Conservation (phyloP, 2,113 vertebrate species). For the Oncorhynchus keta region DNA sequence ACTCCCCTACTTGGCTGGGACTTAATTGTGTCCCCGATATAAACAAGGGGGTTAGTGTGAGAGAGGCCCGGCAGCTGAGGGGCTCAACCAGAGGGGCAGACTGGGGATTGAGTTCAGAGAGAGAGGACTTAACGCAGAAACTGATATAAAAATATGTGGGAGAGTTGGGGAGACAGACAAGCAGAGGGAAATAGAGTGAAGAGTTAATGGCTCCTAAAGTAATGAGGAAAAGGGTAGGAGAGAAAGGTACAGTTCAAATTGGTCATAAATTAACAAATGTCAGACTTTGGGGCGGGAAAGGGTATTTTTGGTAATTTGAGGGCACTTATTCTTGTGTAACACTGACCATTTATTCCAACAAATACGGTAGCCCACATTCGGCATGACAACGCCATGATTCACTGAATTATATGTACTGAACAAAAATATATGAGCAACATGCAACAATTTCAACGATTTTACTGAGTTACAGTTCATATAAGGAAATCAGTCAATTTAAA, state of each 20-base stretch:
- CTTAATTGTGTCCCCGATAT: constrained; percentile 86
- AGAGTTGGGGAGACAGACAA: constrained; percentile 51
- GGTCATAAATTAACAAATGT: no score
- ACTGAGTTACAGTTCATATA: no score
- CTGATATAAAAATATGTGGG: constrained; percentile 68
- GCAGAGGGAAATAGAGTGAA: constrained; percentile 5
- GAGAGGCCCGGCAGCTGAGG: constrained; percentile 85
- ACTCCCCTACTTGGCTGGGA: constrained; percentile 83
- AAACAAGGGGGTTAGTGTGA: constrained; percentile 93
- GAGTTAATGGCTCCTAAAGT: not conserved
- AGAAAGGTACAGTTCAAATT: not conserved
- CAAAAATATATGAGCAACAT: no score
- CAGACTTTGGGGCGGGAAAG: no score
- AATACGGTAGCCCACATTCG: no score
- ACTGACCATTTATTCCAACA: no score
- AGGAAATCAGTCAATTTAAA: no score
- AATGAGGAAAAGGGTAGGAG: not conserved
- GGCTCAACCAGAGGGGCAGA: constrained; percentile 77
- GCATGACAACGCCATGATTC: no score
- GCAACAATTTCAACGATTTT: no score
- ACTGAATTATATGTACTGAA: no score
- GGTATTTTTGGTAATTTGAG: no score
- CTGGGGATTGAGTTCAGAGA: constrained; percentile 78
- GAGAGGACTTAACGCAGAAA: constrained; percentile 71
- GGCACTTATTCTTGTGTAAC: no score